A percentile compares a stretch with the other conserved stretches of the same genome.
Conservation (phyloP, 2,888 invertebrate genomes). For the Amphiduros pacificus region DNA sequence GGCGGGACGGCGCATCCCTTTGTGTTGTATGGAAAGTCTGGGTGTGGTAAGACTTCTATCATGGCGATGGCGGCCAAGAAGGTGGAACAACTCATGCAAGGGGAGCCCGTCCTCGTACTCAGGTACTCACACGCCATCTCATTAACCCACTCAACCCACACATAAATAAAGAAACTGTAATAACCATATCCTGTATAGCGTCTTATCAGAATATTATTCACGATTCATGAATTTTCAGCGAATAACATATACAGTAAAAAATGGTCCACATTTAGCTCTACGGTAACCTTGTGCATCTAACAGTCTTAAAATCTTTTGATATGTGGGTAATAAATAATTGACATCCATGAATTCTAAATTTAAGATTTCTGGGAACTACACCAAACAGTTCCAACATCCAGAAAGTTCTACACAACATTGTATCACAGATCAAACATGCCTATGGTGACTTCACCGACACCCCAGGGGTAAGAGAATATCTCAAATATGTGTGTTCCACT, state of each 20-base stretch:
- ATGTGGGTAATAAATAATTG: too few species aligned
- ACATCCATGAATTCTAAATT: constrained; percentile 12
- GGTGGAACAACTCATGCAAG: constrained; percentile 31
- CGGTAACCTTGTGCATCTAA: too few species aligned
- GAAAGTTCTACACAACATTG: constrained; percentile 23
- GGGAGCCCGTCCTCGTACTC: constrained; percentile 35
- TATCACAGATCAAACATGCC: constrained; percentile 32
- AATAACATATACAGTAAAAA: too few species aligned
- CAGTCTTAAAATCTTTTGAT: too few species aligned
- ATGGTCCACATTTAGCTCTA: too few species aligned
- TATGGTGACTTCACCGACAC: constrained; percentile 17
- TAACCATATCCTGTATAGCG: too few species aligned
- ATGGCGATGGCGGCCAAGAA: constrained; percentile 70
- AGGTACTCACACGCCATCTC: too few species aligned
- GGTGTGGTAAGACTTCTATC: constrained; percentile 81
- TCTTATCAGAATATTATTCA: too few species aligned
- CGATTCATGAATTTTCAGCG: too few species aligned
- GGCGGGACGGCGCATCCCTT: constrained; percentile 66
- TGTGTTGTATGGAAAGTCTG: constrained; percentile 75
- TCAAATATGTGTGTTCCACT: too few species aligned
- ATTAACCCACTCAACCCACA: too few species aligned
- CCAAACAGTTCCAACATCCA: constrained; percentile 37
- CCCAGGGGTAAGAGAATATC: background rate
- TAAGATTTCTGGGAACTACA: constrained; percentile 47
- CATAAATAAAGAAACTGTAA: too few species aligned